Conservation (phyloP, 2,888 invertebrate genomes). For the Hirtodrosophila confusa region DNA sequence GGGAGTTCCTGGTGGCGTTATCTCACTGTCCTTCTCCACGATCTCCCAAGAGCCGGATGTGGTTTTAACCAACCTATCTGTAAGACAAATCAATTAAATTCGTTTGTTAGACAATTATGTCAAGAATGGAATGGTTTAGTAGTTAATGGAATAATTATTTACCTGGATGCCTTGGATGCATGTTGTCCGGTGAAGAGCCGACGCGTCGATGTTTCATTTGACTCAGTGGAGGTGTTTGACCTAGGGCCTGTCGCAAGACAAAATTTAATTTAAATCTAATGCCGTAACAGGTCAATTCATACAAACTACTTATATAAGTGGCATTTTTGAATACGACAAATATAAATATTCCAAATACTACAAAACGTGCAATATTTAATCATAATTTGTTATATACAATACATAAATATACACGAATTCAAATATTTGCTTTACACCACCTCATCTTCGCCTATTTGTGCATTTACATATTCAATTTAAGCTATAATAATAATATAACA, state of each 20-base stretch:
- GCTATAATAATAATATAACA: not conserved
- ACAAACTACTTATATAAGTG: not conserved
- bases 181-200: slow-evolving; percentile 84
- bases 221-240: slow-evolving; percentile 82
- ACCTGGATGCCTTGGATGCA: slow-evolving; percentile 83
- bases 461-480: not conserved
- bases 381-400: not conserved
- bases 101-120: not conserved
- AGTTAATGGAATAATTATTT: slow-evolving; percentile 26
- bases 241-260: slow-evolving; percentile 77
- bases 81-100: not conserved
- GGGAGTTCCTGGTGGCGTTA: slow-evolving; percentile 94
- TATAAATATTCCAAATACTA: slow-evolving; percentile 6
- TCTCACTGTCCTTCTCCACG: slow-evolving; percentile 83
- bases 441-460: slow-evolving; percentile 1
- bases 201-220: slow-evolving; percentile 84
- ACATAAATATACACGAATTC: not conserved
- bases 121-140: not conserved
- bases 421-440: not conserved
- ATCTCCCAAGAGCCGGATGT: slow-evolving; percentile 84
- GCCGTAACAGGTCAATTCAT: not conserved
- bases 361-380: not conserved
- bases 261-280: not conserved
- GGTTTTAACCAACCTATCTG: slow-evolving; percentile 83
- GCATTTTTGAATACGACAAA: not conserved